Evolutionary conservation across 1,140 invertebrate species (phyloP), one percentile per base, ranked within the genome.

Genomic region (Euura lappo): DNA sequence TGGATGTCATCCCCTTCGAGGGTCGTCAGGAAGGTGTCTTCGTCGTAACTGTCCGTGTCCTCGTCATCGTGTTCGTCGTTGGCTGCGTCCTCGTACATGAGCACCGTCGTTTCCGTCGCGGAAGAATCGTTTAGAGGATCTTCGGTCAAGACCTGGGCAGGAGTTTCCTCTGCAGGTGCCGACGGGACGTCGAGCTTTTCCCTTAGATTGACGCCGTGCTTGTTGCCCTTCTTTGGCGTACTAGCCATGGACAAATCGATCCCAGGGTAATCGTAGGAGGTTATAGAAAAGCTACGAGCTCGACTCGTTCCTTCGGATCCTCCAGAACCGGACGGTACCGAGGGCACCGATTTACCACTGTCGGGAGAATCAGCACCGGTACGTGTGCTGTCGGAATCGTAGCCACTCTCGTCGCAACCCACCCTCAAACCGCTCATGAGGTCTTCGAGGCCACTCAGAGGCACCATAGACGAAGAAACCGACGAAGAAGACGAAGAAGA

Each of bases 301-400:
- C 51, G 10, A 8, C 13, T n/a, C 8, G 51, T 11, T 60, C 51
- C 51, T 3, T 8, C 51, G 2, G 51, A 60, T 11, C 51, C 51
- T n/a, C 8, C 10, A 3, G 72, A 77, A 73, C 80, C 86, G 65
- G 72, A 75, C 77, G 78, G 81, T 67, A 69, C 73, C 74, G 46
- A 81, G 74, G 44, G 78, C 44, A 66, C 79, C 4, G 72, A 80
- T 42, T 86, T 80, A 47, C 79, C 85, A 47, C 84, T 85, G 66
- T 88, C 86, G 0, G 90, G 90, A 2, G 90, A 91, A 76, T 91
- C 90, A 6, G 89, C 86, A 10, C 89, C 89, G 1, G 88, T 87
- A 77, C 90, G 84, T 0, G 90, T 91, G 6, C 91, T 91, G 77
- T 93, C 91, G 43, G 90, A 91, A 71, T 92, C 91, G 77, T 92